Conservation (phyloP, 2,888 invertebrate genomes). For the Drosophila pseudotakahashii region DNA sequence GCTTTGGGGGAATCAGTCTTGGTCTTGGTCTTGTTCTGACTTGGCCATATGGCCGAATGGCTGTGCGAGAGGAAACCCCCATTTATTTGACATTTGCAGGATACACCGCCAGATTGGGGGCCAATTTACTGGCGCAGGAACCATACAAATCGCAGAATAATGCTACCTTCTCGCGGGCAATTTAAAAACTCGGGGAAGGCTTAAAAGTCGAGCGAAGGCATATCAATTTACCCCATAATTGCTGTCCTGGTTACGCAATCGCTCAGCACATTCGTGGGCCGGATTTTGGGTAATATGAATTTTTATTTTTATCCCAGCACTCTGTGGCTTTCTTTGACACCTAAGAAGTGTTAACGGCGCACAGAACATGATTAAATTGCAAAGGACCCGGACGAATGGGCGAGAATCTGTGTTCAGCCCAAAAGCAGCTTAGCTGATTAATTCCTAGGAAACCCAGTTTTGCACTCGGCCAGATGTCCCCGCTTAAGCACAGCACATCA, state of each 20-base stretch:
- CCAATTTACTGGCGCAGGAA: neutral
- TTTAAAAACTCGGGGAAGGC: slow-evolving; percentile 20
- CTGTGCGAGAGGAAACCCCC: slow-evolving; percentile 9
- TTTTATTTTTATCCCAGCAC: slow-evolving; percentile 18
- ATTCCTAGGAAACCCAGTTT: slow-evolving; percentile 14
- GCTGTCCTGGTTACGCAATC: slow-evolving; percentile 24
- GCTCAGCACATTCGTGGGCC: neutral
- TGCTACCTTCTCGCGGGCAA: neutral
- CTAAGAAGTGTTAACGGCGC: slow-evolving; percentile 23
- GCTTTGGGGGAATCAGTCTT: slow-evolving; percentile 20
- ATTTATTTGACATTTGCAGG: slow-evolving; percentile 16
- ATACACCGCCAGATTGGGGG: slow-evolving; percentile 1
- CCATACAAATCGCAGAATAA: slow-evolving; percentile 31
- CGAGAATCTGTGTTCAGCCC: neutral
- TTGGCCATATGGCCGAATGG: slow-evolving; percentile 67
- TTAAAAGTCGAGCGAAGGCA: slow-evolving; percentile 4
- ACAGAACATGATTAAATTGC: slow-evolving; percentile 7
- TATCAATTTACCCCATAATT: slow-evolving; percentile 26
- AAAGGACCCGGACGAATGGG: slow-evolving; percentile 3
- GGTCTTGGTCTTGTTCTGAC: slow-evolving; percentile 14
- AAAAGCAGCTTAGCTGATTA: slow-evolving; percentile 21
- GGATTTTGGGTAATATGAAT: neutral
- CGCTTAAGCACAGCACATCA: neutral
- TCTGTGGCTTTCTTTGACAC: slow-evolving; percentile 26
- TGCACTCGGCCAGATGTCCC: slow-evolving; percentile 3